Percentiles rank a stretch among this genome's conserved stretches.
phyloP scores from a whole-genome alignment of 2,888 invertebrate genomes.

The Caenorhabditis japonica region DNA sequence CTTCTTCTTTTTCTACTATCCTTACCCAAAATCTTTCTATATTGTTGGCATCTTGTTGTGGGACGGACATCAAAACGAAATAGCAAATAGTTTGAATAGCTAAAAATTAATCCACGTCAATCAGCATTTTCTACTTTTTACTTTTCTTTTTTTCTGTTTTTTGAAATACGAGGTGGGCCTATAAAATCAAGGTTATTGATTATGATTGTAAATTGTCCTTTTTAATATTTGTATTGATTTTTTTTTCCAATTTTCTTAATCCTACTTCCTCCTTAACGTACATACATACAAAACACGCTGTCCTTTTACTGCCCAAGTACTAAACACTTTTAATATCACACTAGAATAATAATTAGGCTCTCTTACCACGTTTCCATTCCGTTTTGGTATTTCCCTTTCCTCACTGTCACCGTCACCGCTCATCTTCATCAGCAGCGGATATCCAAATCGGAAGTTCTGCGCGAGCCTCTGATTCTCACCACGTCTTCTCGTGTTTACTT shows the following conservation, averaged over 20 bases:
- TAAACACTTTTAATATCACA: slow-evolving; percentile 28
- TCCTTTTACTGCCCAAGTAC: slow-evolving; percentile 4
- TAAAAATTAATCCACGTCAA: slow-evolving; percentile 24
- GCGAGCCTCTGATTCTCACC: background rate
- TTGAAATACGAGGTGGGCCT: too few relatives aligned
- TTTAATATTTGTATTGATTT: too few relatives aligned
- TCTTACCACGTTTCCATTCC: slow-evolving; percentile 14
- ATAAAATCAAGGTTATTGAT: too few relatives aligned
- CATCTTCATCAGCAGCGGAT: slow-evolving; percentile 30
- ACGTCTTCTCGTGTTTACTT: slow-evolving; percentile 28
- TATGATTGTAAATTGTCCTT: too few relatives aligned
- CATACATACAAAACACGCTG: too few relatives aligned
- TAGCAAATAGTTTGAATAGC: background rate
- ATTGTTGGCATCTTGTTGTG: slow-evolving; percentile 24
- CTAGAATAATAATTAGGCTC: too few relatives aligned
- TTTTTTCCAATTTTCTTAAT: too few relatives aligned
- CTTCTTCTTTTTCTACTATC: slow-evolving; percentile 19
- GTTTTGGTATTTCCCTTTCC: slow-evolving; percentile 13
- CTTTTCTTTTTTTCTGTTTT: too few relatives aligned
- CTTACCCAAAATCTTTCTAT: slow-evolving; percentile 14
- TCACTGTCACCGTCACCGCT: slow-evolving; percentile 25
- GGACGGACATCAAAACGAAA: slow-evolving; percentile 7
- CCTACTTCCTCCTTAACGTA: too few relatives aligned
- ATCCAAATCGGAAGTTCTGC: slow-evolving; percentile 36
- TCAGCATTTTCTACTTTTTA: too few relatives aligned